These are phyloP conservation scores for Criorhina ranunculi DNA, from an alignment of 2,888 invertebrate species.

Conservation along the genomic window DNA sequence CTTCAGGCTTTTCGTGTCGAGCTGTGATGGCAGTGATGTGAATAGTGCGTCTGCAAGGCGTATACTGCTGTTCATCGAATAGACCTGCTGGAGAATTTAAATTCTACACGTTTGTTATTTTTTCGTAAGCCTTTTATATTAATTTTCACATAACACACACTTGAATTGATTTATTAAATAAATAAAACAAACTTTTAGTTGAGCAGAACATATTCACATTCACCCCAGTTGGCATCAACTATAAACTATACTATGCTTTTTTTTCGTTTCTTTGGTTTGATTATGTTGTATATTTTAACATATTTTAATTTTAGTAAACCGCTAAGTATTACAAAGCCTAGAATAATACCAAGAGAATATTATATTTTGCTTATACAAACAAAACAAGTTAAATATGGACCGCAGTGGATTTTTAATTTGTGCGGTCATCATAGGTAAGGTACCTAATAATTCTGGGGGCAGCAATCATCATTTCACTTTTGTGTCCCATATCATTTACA, in stretches of 20 bases:
- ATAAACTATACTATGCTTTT: not conserved
- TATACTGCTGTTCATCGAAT: not conserved
- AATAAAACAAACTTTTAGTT: not conserved
- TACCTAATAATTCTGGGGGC: not conserved
- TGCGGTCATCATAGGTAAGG: conserved; percentile 47
- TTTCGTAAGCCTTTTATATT: conserved; percentile 2
- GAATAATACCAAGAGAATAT: not conserved
- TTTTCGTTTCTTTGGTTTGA: not conserved
- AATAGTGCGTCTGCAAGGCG: not conserved
- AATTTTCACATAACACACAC: not conserved
- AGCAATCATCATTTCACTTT: conserved; percentile 1
- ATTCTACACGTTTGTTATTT: not conserved
- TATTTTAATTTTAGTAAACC: conserved; percentile 16
- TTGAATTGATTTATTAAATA: not conserved
- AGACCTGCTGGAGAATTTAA: not conserved
- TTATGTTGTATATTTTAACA: not conserved
- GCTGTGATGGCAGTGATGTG: not conserved
- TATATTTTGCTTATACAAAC: not conserved
- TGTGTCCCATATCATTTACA: not conserved
- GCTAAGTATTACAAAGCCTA: not conserved
- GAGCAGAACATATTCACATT: not conserved
- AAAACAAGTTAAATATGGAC: conserved; percentile 28
- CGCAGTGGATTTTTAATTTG: conserved; percentile 27
- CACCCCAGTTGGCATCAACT: not conserved
- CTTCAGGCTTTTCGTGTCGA: too few relatives aligned